These are phyloP conservation scores for Drosophila barbarae DNA, from an alignment of 2,888 invertebrate species.

Conservation along the genomic window DNA sequence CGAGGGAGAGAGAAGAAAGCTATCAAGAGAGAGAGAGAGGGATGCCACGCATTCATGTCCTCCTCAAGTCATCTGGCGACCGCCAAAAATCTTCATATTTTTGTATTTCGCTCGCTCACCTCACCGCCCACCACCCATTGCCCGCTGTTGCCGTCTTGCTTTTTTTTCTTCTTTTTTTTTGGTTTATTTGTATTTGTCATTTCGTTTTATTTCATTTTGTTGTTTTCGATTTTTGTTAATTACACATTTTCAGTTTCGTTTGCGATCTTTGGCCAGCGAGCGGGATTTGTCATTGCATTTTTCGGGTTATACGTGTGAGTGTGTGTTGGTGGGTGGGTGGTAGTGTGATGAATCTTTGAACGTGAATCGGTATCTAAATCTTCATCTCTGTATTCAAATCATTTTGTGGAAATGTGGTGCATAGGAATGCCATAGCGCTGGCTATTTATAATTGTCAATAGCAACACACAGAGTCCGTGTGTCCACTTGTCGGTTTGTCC, in stretches of 20 bases:
- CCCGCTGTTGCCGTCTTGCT: background rate
- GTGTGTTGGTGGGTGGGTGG: background rate
- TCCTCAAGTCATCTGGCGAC: slow-evolving; percentile 57
- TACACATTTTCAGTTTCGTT: slow-evolving; percentile 35
- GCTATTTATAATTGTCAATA: slow-evolving; percentile 70
- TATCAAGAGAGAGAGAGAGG: background rate
- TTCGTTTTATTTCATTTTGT: slow-evolving; percentile 15
- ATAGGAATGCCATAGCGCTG: slow-evolving; percentile 42
- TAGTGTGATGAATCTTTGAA: slow-evolving; percentile 18
- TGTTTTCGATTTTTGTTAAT: slow-evolving; percentile 39
- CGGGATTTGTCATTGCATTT: slow-evolving; percentile 43
- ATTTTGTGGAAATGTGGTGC: slow-evolving; percentile 41
- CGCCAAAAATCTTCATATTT: slow-evolving; percentile 55
- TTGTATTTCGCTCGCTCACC: slow-evolving; percentile 4
- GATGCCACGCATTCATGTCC: slow-evolving; percentile 33
- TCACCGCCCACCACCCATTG: background rate
- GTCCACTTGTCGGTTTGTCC: slow-evolving; percentile 1
- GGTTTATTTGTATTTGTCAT: slow-evolving; percentile 15
- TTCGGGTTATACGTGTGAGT: background rate
- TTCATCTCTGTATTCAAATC: slow-evolving; percentile 26
- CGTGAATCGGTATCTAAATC: slow-evolving; percentile 6
- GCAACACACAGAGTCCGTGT: slow-evolving; percentile 7
- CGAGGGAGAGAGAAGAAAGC: background rate
- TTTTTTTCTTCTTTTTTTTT: slow-evolving; percentile 8
- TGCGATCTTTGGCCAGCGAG: slow-evolving; percentile 23